phyloP scores from a whole-genome alignment of 2,113 vertebrate genomes.

The Centropus bengalensis region DNA sequence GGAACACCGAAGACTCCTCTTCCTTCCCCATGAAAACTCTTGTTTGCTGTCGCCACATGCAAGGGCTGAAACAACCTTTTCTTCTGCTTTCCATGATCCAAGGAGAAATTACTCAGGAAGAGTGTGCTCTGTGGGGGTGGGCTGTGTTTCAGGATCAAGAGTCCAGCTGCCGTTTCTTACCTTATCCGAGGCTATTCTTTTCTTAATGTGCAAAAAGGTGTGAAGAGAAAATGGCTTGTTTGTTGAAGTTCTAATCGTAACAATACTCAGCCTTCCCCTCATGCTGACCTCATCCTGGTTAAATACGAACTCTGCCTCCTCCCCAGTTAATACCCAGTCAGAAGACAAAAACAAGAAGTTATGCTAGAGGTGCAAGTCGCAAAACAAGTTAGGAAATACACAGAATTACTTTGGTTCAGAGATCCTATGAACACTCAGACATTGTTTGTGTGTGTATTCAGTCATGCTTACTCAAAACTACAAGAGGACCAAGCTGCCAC shows the following conservation, averaged over 20 bases:
- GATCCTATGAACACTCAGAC: background rate
- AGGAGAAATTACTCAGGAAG: background rate
- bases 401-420: background rate
- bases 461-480: background rate
- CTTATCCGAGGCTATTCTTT: background rate
- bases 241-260: background rate
- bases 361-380: background rate
- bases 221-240: background rate
- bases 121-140: background rate
- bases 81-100: background rate
- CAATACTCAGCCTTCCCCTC: background rate
- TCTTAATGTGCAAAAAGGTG: background rate
- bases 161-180: background rate
- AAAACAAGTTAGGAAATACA: background rate
- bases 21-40: background rate
- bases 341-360: background rate
- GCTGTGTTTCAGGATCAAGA: background rate
- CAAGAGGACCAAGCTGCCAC: background rate
- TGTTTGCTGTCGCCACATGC: accelerated
- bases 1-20: background rate
- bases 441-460: background rate
- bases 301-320: background rate
- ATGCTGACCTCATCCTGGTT: background rate
- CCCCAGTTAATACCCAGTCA: background rate
- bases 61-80: background rate